Percentiles rank a stretch among this genome's conserved stretches.
Evolutionary conservation across 2,797 vertebrate genomes (phyloP).

Genomic region (Remorina albescens): DNA sequence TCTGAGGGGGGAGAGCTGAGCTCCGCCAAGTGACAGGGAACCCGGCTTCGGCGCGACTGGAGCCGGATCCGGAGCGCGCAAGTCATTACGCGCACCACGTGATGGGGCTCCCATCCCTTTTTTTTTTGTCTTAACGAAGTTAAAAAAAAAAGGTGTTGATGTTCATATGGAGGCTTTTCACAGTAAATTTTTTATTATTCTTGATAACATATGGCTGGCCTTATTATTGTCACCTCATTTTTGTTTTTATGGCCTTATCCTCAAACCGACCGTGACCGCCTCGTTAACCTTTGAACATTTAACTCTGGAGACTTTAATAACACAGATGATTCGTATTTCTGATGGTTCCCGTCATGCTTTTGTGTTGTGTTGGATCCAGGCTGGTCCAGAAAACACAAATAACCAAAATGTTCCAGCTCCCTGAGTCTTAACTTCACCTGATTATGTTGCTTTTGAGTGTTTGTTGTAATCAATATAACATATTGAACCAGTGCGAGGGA

Average conservation of each 20-base stretch:
- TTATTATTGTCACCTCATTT: background rate
- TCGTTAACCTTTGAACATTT: too few relatives aligned
- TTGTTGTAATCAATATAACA: slow-evolving; percentile 19
- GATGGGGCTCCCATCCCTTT: slow-evolving; percentile 37
- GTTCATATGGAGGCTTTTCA: background rate
- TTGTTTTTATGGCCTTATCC: too few relatives aligned
- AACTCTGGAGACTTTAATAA: too few relatives aligned
- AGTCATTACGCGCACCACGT: slow-evolving; percentile 67
- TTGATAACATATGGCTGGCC: background rate
- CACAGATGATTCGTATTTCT: too few relatives aligned
- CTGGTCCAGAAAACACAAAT: too few relatives aligned
- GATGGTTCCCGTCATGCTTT: background rate
- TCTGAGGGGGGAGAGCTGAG: slow-evolving; percentile 30
- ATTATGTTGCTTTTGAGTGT: background rate
- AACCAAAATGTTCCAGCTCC: too few relatives aligned
- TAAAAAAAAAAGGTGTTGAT: background rate
- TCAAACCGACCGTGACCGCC: too few relatives aligned
- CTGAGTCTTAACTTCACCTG: background rate
- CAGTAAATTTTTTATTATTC: too few relatives aligned
- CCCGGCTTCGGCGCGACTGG: slow-evolving; percentile 33
- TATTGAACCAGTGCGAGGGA: slow-evolving; percentile 4
- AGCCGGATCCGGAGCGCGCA: slow-evolving; percentile 39
- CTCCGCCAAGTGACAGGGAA: slow-evolving; percentile 46
- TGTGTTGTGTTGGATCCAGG: background rate
- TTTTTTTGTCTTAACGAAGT: background rate